These are phyloP conservation scores for Aphelinus atriplicis DNA, from an alignment of 1,140 invertebrate genomes.

Conservation along the genomic window DNA sequence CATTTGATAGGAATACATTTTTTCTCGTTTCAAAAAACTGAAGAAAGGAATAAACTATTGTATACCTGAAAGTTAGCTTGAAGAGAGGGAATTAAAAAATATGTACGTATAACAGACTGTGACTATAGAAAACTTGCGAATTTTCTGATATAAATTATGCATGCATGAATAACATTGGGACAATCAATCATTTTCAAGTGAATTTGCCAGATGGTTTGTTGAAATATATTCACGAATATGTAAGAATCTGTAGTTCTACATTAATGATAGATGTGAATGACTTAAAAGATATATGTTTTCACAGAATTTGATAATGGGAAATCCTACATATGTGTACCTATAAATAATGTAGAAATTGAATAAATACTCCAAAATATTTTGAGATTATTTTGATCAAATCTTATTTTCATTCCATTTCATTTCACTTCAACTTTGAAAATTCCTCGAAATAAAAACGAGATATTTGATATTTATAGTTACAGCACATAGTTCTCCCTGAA, in stretches of 20 bases:
- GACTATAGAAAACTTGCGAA: neutral
- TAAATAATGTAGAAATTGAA: neutral
- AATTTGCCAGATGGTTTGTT: neutral
- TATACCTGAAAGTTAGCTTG: neutral
- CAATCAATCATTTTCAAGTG: neutral
- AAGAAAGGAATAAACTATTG: conserved; percentile 1
- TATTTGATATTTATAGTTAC: too few relatives aligned
- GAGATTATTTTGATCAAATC: too few relatives aligned
- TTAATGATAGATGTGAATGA: neutral
- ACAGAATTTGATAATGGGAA: neutral
- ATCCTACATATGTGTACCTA: neutral
- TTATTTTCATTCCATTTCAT: too few relatives aligned
- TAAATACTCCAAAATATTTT: neutral
- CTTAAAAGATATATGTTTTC: neutral
- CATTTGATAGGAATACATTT: neutral
- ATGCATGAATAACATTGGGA: neutral
- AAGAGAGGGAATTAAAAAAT: neutral
- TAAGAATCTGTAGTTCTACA: neutral
- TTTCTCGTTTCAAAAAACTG: conserved; percentile 2
- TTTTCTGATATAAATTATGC: conserved; percentile 3
- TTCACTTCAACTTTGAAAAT: too few relatives aligned
- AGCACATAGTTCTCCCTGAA: too few relatives aligned
- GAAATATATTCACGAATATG: neutral
- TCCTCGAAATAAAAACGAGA: too few relatives aligned
- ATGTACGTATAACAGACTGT: conserved; percentile 4